Evolutionary conservation across 2,797 vertebrate species (phyloP).

Genomic region (Meriones psammophilus): DNA sequence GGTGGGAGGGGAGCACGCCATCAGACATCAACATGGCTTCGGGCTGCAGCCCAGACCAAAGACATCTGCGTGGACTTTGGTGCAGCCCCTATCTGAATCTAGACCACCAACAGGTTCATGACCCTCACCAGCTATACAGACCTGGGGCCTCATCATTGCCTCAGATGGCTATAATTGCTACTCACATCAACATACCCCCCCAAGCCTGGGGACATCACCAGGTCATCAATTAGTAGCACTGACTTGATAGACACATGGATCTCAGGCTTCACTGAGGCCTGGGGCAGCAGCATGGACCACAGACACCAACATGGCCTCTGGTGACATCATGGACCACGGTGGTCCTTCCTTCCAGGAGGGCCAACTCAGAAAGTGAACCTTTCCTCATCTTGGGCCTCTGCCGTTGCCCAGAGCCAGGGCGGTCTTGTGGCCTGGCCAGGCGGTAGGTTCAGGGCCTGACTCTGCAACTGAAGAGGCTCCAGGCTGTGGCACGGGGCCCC

Average conservation of each 20-base stretch:
- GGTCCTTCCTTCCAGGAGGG: not conserved
- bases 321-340: not conserved
- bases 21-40: too few species aligned
- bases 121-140: not conserved
- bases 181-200: not conserved
- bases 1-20: not conserved
- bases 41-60: too few species aligned
- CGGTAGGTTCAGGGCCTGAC: not conserved
- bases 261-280: not conserved
- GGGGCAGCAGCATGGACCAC: not conserved
- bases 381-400: not conserved
- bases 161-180: not conserved
- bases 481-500: not conserved
- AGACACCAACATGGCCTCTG: not conserved
- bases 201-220: not conserved
- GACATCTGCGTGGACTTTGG: not conserved
- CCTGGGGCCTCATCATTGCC: not conserved
- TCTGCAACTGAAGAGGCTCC: not conserved
- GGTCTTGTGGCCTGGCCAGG: not conserved
- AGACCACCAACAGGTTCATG: not conserved
- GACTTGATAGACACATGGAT: not conserved
- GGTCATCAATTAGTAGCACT: not conserved
- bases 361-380: not conserved
- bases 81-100: not conserved
- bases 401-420: not conserved